A percentile compares a stretch with the other conserved stretches of the same genome.
Evolutionary conservation across 2,888 invertebrate genomes (phyloP).

Genomic region (Melanophora roralis): DNA sequence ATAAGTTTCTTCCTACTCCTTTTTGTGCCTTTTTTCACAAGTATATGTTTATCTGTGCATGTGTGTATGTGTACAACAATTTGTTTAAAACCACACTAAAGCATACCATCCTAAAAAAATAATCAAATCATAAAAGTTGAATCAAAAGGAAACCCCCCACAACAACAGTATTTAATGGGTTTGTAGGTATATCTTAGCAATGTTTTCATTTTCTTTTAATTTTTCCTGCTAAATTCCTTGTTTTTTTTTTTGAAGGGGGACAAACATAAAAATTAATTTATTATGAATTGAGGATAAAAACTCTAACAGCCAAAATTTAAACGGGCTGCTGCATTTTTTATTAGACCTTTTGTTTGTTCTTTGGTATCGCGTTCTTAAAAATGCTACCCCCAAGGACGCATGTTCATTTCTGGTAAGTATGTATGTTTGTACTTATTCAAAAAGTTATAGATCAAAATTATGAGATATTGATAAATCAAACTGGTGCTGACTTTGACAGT

Average conservation of each 20-base stretch:
- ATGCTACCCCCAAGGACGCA: neutral
- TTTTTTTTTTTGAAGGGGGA: neutral
- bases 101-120: conserved; percentile 14
- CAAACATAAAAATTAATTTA: conserved; percentile 38
- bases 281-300: conserved; percentile 15
- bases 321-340: neutral
- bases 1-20: neutral
- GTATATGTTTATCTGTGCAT: neutral
- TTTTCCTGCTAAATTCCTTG: neutral
- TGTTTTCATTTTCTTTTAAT: neutral
- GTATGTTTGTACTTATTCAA: neutral
- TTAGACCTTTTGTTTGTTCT: neutral
- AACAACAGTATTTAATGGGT: conserved; percentile 14
- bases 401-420: neutral
- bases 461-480: conserved; percentile 9
- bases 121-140: conserved; percentile 44
- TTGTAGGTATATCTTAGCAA: conserved; percentile 15
- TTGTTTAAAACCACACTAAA: conserved; percentile 24
- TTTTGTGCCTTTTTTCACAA: neutral
- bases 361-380: neutral
- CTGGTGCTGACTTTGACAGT: conserved; percentile 25
- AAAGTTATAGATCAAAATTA: neutral
- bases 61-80: neutral
- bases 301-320: neutral
- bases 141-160: conserved; percentile 37